Conservation (phyloP, 2,113 vertebrate species). For the Monopterus albus region DNA sequence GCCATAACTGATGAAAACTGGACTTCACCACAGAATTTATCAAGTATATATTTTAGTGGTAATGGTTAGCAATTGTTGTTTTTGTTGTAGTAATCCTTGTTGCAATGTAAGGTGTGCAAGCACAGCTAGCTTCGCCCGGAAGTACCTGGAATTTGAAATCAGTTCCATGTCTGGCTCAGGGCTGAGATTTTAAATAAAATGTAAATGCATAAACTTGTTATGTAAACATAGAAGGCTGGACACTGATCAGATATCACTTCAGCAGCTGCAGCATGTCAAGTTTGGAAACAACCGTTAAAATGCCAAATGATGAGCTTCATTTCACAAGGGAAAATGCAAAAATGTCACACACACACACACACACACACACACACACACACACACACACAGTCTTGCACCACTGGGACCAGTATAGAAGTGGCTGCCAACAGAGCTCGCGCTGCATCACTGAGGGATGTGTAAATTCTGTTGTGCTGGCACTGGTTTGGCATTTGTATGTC, state of each 20-base stretch:
- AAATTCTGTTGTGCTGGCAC: conserved; percentile 14
- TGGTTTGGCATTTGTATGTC: conserved; percentile 17
- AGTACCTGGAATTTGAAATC: not conserved
- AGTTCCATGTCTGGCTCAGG: too few relatives aligned
- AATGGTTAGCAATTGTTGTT: not conserved
- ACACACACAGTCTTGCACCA: conserved; percentile 38
- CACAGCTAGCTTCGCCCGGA: not conserved
- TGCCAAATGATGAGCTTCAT: conserved; percentile 30
- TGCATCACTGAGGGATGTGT: conserved; percentile 14
- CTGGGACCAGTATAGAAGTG: not conserved
- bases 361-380: not conserved
- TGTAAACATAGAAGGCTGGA: not conserved
- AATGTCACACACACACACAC: not conserved
- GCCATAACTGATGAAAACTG: too few relatives aligned
- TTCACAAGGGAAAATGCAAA: conserved; percentile 50
- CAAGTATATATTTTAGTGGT: not conserved
- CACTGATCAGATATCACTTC: conserved; percentile 26
- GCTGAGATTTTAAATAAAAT: not conserved
- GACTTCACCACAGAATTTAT: too few relatives aligned
- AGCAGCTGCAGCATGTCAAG: conserved; percentile 46
- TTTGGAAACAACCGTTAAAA: conserved; percentile 24
- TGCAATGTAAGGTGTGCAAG: not conserved
- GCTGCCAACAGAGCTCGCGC: conserved; percentile 29
- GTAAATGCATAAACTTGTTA: not conserved
- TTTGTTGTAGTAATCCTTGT: not conserved